A percentile compares a stretch with the other conserved stretches of the same genome.
Evolutionary conservation across 2,113 vertebrate genomes (phyloP).

Genomic region (Argyrosomus japonicus): DNA sequence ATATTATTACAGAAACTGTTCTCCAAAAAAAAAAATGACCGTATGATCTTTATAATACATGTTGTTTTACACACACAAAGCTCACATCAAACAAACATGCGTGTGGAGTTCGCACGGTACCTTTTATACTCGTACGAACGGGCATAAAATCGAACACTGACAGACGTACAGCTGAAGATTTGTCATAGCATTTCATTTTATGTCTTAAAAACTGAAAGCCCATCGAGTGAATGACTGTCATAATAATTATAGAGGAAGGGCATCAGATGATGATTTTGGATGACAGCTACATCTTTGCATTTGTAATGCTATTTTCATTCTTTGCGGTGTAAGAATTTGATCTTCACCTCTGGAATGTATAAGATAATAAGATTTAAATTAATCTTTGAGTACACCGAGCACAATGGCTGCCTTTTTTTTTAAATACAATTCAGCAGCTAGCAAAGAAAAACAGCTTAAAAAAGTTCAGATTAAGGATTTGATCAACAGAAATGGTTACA

Average conservation of each 20-base stretch:
- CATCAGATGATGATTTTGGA: background rate
- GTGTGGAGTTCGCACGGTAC: conserved; percentile 16
- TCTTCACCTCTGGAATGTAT: conserved; percentile 23
- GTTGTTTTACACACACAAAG: conserved; percentile 14
- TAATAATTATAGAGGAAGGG: background rate
- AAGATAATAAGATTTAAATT: background rate
- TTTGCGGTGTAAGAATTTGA: background rate
- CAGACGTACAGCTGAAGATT: background rate
- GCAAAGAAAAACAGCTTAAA: background rate
- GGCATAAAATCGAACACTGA: background rate
- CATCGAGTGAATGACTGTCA: too few species aligned
- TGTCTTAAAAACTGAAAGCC: background rate
- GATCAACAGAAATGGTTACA: background rate
- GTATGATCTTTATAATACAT: background rate
- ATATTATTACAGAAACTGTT: conserved; percentile 18
- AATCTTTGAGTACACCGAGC: background rate
- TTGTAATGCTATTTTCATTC: background rate
- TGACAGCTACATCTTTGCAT: conserved; percentile 21
- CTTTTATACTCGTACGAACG: background rate
- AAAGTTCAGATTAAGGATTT: background rate
- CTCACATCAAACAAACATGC: conserved; percentile 6
- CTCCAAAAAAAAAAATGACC: background rate
- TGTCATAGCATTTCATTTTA: background rate
- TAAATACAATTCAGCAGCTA: background rate
- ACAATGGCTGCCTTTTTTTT: background rate